Conservation (phyloP, 1,140 invertebrate species). For the Drosophila navojoa region DNA sequence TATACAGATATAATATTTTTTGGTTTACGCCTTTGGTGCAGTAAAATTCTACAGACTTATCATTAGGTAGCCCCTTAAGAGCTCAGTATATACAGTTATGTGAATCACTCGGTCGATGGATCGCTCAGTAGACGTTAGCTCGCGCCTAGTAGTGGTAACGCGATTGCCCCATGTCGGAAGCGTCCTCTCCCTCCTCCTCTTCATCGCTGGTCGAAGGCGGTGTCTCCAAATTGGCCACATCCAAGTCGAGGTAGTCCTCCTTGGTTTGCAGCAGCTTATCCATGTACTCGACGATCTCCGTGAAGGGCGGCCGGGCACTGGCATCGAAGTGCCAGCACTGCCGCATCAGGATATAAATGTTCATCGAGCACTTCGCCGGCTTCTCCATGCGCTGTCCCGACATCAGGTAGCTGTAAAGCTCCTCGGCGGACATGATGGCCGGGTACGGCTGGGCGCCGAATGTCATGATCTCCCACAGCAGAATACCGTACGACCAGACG, state of each 20-base stretch:
- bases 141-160: slow-evolving; percentile 62
- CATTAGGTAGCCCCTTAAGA: slow-evolving; percentile 4
- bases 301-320: slow-evolving; percentile 93
- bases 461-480: slow-evolving; percentile 98
- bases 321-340: slow-evolving; percentile 97
- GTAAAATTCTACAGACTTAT: slow-evolving; percentile 60
- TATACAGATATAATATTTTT: slow-evolving; percentile 27
- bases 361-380: slow-evolving; percentile 95
- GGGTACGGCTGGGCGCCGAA: slow-evolving; percentile 96
- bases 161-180: slow-evolving; percentile 83
- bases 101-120: neutral
- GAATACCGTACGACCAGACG: slow-evolving; percentile 97
- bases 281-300: slow-evolving; percentile 93
- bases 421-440: slow-evolving; percentile 90
- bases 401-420: slow-evolving; percentile 92
- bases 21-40: slow-evolving; percentile 71
- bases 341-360: slow-evolving; percentile 97
- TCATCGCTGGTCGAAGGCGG: slow-evolving; percentile 93
- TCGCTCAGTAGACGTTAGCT: slow-evolving; percentile 8
- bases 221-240: slow-evolving; percentile 91
- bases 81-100: slow-evolving; percentile 48
- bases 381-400: slow-evolving; percentile 97
- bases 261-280: slow-evolving; percentile 94
- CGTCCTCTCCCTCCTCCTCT: slow-evolving; percentile 72
- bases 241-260: slow-evolving; percentile 95